Conservation (phyloP, 2,888 invertebrate genomes). For the Rhopalosiphum nymphaeae region DNA sequence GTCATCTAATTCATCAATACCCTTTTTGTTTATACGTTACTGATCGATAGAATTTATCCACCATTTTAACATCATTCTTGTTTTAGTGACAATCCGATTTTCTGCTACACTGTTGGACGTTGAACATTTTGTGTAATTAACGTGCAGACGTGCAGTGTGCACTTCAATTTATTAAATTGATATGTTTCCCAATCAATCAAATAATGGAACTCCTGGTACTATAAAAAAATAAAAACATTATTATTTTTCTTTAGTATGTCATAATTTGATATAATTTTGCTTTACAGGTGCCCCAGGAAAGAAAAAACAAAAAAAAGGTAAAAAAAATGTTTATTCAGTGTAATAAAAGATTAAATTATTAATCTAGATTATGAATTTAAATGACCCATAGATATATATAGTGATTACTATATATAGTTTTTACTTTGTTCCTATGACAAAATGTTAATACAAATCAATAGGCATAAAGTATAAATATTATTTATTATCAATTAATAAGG, state of each 20-base stretch:
- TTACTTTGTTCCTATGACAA: too few species aligned
- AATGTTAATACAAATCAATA: too few species aligned
- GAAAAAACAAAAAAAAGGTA: conserved; percentile 33
- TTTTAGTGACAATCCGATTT: neutral
- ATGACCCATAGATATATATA: neutral
- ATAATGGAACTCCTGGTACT: neutral
- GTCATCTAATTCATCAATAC: neutral
- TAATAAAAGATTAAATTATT: neutral
- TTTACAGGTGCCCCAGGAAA: neutral
- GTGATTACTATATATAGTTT: too few species aligned
- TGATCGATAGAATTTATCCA: neutral
- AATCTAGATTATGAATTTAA: neutral
- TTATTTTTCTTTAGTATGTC: neutral
- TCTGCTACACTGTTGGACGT: neutral
- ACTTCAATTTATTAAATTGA: neutral
- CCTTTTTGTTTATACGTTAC: neutral
- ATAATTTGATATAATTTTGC: neutral
- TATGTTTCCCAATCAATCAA: conserved; percentile 14
- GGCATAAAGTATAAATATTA: too few species aligned
- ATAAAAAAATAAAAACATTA: conserved; percentile 17
- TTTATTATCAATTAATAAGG: too few species aligned
- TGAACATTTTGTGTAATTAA: neutral
- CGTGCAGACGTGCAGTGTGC: neutral
- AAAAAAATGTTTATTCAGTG: neutral
- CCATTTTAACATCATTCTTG: neutral